Percentiles rank a stretch among this genome's conserved stretches.
Evolutionary conservation across 1,140 invertebrate genomes (phyloP).

Genomic region (Sweltsa coloradensis): DNA sequence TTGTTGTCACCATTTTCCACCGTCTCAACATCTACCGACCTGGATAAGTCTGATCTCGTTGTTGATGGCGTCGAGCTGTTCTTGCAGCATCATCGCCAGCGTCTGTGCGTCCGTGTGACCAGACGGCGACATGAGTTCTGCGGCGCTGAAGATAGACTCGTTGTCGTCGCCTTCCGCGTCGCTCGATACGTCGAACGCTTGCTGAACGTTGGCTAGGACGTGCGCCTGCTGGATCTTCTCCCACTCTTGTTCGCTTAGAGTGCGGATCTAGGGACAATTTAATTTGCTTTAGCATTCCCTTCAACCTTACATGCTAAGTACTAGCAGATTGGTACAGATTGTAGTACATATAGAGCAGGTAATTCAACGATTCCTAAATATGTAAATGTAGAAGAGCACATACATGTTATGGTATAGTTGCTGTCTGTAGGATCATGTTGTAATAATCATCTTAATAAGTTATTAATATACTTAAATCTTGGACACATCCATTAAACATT

Average conservation of each 20-base stretch:
- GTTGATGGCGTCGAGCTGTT: constrained; percentile 98
- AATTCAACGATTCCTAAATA: no score
- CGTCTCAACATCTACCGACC: no score
- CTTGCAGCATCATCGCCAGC: constrained; percentile 94
- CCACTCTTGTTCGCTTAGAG: constrained; percentile 64
- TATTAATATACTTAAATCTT: no score
- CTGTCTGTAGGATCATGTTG: no score
- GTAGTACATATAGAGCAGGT: no score
- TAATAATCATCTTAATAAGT: no score
- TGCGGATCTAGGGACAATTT: constrained; percentile 31
- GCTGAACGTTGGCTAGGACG: constrained; percentile 83
- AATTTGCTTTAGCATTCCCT: no score
- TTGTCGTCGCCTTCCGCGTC: constrained; percentile 67
- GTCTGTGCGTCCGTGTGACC: constrained; percentile 93
- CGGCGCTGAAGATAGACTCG: constrained; percentile 56
- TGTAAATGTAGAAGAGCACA: no score
- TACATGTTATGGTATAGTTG: no score
- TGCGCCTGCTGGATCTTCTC: constrained; percentile 90
- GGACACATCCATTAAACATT: no score
- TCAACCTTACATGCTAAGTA: no score
- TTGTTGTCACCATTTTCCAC: constrained; percentile 1
- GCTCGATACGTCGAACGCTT: constrained; percentile 70
- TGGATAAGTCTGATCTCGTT: constrained; percentile 74
- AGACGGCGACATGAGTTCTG: constrained; percentile 57
- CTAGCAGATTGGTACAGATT: no score